These are phyloP conservation scores for Lasioglossum lativentre DNA, from an alignment of 2,888 invertebrate species.

Conservation along the genomic window DNA sequence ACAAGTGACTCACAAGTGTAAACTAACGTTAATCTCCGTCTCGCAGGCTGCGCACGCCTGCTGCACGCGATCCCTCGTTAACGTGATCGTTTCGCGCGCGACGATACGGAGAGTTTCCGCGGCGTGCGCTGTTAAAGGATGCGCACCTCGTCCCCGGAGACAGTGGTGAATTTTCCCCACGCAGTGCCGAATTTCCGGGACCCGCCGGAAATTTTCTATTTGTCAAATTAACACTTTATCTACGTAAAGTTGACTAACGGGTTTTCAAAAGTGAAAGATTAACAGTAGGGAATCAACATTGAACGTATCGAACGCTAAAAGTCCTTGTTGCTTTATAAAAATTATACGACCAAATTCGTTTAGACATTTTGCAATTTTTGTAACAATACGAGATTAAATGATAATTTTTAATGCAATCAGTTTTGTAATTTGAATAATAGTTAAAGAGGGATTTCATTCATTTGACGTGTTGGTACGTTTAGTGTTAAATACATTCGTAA, in stretches of 20 bases:
- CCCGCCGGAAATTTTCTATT: not conserved
- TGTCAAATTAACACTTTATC: not conserved
- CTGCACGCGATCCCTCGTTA: conserved; percentile 53
- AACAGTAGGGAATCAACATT: not conserved
- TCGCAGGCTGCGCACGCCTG: conserved; percentile 33
- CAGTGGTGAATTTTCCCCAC: not conserved
- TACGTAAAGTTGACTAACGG: not conserved
- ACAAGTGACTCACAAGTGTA: conserved; percentile 47
- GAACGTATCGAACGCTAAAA: not conserved
- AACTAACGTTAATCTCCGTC: conserved; percentile 55
- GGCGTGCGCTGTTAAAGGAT: conserved; percentile 6
- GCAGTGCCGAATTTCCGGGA: not conserved
- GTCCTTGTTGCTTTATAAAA: not conserved
- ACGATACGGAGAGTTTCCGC: conserved; percentile 29
- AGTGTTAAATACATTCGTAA: not conserved
- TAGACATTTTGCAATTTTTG: not conserved
- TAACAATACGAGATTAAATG: not conserved
- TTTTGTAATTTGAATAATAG: no score
- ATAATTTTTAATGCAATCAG: no score
- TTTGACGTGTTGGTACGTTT: not conserved
- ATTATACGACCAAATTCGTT: not conserved
- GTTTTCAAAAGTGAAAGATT: not conserved
- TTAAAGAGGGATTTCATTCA: no score
- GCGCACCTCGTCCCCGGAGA: conserved; percentile 4
- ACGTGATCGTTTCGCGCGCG: conserved; percentile 40